These are phyloP conservation scores for Corythaeola cristata DNA, from an alignment of 2,113 vertebrate genomes.

Conservation along the genomic window DNA sequence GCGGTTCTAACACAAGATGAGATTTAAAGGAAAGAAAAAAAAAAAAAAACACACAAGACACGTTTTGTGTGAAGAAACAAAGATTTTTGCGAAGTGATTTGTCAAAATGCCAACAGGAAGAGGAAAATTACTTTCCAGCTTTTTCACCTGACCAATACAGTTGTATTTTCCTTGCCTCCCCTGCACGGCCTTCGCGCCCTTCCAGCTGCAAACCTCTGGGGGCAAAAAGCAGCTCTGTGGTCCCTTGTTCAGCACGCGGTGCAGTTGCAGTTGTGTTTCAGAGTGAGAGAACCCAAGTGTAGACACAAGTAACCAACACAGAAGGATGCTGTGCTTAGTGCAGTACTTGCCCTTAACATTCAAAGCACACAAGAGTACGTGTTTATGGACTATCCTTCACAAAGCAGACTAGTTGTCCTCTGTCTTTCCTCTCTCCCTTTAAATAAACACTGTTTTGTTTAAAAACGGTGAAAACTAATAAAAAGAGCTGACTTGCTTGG, in stretches of 20 bases:
- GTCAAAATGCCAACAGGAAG: slow-evolving; percentile 29
- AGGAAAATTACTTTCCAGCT: not conserved
- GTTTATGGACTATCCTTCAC: not conserved
- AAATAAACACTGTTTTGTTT: not conserved
- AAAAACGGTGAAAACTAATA: not conserved
- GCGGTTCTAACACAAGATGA: not conserved
- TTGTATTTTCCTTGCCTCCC: not conserved
- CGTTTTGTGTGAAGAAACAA: not conserved
- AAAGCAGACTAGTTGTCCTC: not conserved
- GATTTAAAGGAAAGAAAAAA: not conserved
- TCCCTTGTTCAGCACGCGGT: rapidly evolving
- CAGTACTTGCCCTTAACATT: not conserved
- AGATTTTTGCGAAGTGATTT: slow-evolving; percentile 22
- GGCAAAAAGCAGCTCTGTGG: not conserved
- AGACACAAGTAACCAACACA: not conserved
- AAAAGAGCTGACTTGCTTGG: not conserved
- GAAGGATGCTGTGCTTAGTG: not conserved
- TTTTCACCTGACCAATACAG: not conserved
- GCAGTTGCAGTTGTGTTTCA: not conserved
- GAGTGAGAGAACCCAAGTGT: not conserved
- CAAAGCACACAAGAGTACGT: no score
- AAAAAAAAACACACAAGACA: not conserved
- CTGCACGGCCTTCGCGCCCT: rapidly evolving
- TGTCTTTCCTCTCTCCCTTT: not conserved
- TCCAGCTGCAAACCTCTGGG: not conserved